Evolutionary conservation across 2,797 vertebrate species (phyloP).

Genomic region (Hozukius guyotensis): DNA sequence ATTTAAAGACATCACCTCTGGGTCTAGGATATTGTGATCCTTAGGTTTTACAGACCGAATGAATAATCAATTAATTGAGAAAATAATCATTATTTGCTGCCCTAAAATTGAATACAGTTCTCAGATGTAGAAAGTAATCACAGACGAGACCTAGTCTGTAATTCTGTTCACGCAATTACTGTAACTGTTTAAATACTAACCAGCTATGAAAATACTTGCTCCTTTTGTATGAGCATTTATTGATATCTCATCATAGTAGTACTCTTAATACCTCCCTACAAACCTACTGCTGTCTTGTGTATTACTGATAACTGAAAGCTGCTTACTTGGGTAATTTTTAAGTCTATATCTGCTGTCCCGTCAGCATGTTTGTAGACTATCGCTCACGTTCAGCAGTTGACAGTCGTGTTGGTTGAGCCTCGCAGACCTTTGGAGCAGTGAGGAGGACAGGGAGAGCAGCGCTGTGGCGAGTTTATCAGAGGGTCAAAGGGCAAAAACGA

Average conservation of each 20-base stretch:
- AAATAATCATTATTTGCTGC: not conserved
- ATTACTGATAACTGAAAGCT: constrained; percentile 13
- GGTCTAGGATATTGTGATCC: not conserved
- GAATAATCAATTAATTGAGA: accelerated
- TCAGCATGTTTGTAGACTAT: constrained; percentile 11
- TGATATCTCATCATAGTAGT: not conserved
- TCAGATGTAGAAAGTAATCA: not conserved
- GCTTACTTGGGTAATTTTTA: constrained; percentile 10
- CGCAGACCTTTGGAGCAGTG: constrained; percentile 70
- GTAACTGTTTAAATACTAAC: not conserved
- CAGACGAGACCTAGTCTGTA: not conserved
- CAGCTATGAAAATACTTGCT: not conserved
- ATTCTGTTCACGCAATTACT: not conserved
- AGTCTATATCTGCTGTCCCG: constrained; percentile 7
- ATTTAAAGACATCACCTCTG: not conserved
- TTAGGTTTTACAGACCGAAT: not conserved
- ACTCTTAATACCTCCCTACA: not conserved
- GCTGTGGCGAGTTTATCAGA: constrained; percentile 60
- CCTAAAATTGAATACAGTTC: not conserved
- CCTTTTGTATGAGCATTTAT: not conserved
- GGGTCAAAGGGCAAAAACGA: constrained; percentile 59
- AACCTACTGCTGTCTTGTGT: not conserved
- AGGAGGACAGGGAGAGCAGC: not conserved
- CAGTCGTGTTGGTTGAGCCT: constrained; percentile 17
- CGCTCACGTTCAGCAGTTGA: constrained; percentile 2